A percentile compares a stretch with the other conserved stretches of the same genome.
These are phyloP conservation scores for Pholis gunnellus DNA, from an alignment of 2,113 vertebrate species.

Conservation along the genomic window DNA sequence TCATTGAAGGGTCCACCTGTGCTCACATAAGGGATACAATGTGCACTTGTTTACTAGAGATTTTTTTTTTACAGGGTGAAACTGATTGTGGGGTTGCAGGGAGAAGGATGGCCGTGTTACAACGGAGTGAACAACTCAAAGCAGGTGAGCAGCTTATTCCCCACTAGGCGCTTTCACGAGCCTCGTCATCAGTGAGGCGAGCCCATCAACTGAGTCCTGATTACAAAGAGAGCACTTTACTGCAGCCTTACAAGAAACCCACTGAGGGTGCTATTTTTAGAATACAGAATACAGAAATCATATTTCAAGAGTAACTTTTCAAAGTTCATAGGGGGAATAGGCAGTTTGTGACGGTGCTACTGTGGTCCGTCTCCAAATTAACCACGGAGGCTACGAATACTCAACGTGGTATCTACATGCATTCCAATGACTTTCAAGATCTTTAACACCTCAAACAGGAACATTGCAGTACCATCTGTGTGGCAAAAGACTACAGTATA, in stretches of 20 bases:
- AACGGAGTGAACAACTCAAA: conserved; percentile 7
- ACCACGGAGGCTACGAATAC: not conserved
- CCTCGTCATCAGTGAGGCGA: conserved; percentile 46
- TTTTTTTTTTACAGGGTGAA: not conserved
- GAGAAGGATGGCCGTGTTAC: conserved; percentile 10
- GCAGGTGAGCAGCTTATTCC: conserved; percentile 48
- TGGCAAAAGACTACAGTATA: not conserved
- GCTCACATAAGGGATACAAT: not conserved
- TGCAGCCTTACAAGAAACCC: conserved; percentile 31
- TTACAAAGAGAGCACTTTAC: conserved; percentile 43
- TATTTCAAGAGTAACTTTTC: conserved; percentile 9
- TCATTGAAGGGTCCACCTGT: not conserved
- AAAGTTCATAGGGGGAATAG: conserved; percentile 11
- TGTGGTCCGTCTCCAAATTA: not conserved
- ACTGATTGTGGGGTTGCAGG: conserved; percentile 37
- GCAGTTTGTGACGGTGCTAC: not conserved
- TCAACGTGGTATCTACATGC: not conserved
- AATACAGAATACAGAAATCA: conserved; percentile 10
- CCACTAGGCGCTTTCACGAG: conserved; percentile 21
- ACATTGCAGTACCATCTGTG: not conserved
- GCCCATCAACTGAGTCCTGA: conserved; percentile 41
- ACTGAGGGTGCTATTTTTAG: conserved; percentile 46
- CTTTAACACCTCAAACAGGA: not conserved
- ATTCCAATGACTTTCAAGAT: not conserved
- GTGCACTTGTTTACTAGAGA: not conserved